Conservation (phyloP, 2,113 vertebrate species). For the Polypterus senegalus region DNA sequence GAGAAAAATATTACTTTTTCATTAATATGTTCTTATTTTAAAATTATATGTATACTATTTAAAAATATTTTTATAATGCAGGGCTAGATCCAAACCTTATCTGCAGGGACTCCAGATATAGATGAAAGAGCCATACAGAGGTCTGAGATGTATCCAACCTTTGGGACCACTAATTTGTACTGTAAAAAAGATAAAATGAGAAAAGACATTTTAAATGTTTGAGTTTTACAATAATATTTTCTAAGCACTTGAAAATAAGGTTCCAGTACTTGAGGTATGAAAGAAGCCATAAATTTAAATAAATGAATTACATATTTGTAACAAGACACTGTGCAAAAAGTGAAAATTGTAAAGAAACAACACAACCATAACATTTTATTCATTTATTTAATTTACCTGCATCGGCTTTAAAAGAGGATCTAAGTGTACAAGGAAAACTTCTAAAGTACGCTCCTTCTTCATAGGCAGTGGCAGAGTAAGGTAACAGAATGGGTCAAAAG, state of each 20-base stretch:
- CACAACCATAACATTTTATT: neutral
- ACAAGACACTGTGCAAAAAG: neutral
- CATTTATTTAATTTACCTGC: slow-evolving; percentile 52
- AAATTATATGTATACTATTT: no score
- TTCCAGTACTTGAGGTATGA: neutral
- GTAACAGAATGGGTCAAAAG: slow-evolving; percentile 97
- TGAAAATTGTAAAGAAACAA: neutral
- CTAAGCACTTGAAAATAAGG: neutral
- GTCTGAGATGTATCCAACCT: slow-evolving; percentile 92
- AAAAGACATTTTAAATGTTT: neutral
- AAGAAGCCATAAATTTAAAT: no score
- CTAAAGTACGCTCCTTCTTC: slow-evolving; percentile 92
- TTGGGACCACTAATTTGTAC: slow-evolving; percentile 95
- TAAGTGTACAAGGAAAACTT: slow-evolving; percentile 85
- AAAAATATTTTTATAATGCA: no score
- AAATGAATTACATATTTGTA: no score
- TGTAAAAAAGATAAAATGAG: slow-evolving; percentile 41
- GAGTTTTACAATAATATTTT: neutral
- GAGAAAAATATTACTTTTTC: no score
- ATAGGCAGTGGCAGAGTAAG: slow-evolving; percentile 89
- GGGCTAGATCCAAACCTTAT: slow-evolving; percentile 62
- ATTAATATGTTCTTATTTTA: no score
- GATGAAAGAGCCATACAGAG: slow-evolving; percentile 77
- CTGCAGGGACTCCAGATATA: slow-evolving; percentile 75
- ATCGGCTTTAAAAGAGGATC: slow-evolving; percentile 86